Evolutionary conservation across 2,113 vertebrate species (phyloP), one percentile per base, ranked within the genome.

Genomic region (Fregetta grallaria): DNA sequence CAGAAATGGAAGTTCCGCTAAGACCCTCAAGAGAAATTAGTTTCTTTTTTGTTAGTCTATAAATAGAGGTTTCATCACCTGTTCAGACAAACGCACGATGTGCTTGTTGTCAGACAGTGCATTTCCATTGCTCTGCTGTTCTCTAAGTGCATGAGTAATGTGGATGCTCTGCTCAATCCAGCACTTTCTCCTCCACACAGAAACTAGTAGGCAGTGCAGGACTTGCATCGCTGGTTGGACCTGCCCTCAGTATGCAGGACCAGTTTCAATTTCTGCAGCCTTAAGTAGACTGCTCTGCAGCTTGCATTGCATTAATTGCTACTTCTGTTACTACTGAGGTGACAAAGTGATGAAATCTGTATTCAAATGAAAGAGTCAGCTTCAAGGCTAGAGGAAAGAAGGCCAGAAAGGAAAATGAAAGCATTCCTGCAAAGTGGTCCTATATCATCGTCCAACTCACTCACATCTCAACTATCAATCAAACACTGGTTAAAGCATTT

Each of bases 371-470:
- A 85, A 83, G 77, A 76, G 45, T n/a, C 29, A 67, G 23, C 56
- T 86, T 50, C 63, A 38, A 93, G 55, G 47, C 44, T 81, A 73
- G 70, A 42, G 26, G 50, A 71, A 91, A 91, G 67, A 55, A 78
- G 45, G 21, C 26, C 40, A 80, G 47, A 71, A 84, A 84, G 42
- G 32, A 88, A 94, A 70, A 96, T 92, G 49, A 96, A 95, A 93
- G 77, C 62, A 62, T 36, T 86, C 62, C 49, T 80, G 62, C 38
- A 58, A n/a, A 65, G 20, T 36, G 27, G 44, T 83, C 62, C 49
- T 73, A 1, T 42, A 77, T 67, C 55, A 52, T 52, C 26, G 47
- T 49, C 56, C 59, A 92, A 47, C n/a, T 25, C n/a, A 66, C 32
- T 92, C 42, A n/a, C 88, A 85, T 67, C 82, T 83, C 38, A 80